phyloP scores from a whole-genome alignment of 2,888 invertebrate genomes.

The Polyploca ridens region DNA sequence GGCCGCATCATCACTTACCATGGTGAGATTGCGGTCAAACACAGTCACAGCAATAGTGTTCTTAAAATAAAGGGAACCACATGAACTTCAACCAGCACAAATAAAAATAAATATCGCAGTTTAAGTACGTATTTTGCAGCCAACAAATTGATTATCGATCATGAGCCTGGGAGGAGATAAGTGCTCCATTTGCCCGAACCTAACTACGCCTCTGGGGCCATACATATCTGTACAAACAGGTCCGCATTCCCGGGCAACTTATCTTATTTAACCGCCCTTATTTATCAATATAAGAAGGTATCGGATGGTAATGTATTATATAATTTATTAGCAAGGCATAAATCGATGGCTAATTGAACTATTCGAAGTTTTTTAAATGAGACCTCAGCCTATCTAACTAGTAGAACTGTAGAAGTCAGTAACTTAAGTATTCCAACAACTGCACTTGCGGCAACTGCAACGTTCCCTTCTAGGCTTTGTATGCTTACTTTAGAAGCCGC shows the following conservation, averaged over 20 bases:
- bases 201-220: constrained; percentile 7
- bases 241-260: neutral
- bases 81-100: neutral
- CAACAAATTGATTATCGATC: constrained; percentile 9
- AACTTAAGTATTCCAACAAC: no score
- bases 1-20: no score
- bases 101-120: neutral
- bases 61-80: neutral
- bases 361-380: neutral
- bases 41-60: no score
- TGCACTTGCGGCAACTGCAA: no score
- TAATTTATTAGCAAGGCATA: neutral
- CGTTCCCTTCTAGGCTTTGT: no score
- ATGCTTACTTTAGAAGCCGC: no score
- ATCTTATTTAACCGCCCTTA: constrained; percentile 1
- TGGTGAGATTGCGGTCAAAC: no score
- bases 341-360: neutral
- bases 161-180: constrained; percentile 1
- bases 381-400: no score
- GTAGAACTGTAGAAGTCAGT: no score
- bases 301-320: neutral
- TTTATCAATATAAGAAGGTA: neutral
- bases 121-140: constrained; percentile 3
- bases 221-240: constrained; percentile 2
- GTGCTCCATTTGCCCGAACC: constrained; percentile 8